Evolutionary conservation across 2,888 invertebrate genomes (phyloP).

Genomic region (Drosophila recens): DNA sequence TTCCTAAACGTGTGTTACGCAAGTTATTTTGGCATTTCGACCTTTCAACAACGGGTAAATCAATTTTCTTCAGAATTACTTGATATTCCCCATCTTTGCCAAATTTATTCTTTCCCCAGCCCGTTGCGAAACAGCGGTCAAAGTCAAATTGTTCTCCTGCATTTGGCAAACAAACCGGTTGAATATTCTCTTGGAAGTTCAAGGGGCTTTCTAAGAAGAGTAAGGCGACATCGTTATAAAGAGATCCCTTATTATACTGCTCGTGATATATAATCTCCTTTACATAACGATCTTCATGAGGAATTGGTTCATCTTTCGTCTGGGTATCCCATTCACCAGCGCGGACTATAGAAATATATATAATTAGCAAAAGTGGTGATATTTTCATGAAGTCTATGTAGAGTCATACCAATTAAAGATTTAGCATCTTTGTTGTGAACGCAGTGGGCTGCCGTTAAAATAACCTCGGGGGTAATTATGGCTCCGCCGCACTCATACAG

Average conservation of each 20-base stretch:
- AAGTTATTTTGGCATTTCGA: conserved; percentile 86
- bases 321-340: conserved; percentile 95
- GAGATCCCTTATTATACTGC: conserved; percentile 88
- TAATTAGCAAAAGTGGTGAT: background rate
- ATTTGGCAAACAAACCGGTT: conserved; percentile 89
- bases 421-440: conserved; percentile 83
- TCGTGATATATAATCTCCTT: conserved; percentile 87
- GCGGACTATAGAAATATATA: conserved; percentile 85
- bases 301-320: conserved; percentile 89
- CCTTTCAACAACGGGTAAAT: conserved; percentile 89
- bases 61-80: conserved; percentile 89
- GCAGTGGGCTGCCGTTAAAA: conserved; percentile 93
- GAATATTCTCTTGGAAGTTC: conserved; percentile 88
- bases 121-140: conserved; percentile 81
- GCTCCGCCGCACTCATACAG: conserved; percentile 86
- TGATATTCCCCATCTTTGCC: conserved; percentile 86
- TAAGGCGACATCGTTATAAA: conserved; percentile 91
- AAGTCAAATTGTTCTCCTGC: conserved; percentile 82
- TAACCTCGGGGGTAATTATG: conserved; percentile 86
- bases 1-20: conserved; percentile 89
- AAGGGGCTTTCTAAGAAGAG: conserved; percentile 88
- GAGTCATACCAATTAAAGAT: conserved; percentile 71
- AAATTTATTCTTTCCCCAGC: conserved; percentile 84
- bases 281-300: conserved; percentile 90
- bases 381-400: background rate